Percentiles rank a stretch among this genome's conserved stretches.
These are phyloP conservation scores for Drosophila teissieri DNA, from an alignment of 1,140 invertebrate genomes.

Conservation along the genomic window DNA sequence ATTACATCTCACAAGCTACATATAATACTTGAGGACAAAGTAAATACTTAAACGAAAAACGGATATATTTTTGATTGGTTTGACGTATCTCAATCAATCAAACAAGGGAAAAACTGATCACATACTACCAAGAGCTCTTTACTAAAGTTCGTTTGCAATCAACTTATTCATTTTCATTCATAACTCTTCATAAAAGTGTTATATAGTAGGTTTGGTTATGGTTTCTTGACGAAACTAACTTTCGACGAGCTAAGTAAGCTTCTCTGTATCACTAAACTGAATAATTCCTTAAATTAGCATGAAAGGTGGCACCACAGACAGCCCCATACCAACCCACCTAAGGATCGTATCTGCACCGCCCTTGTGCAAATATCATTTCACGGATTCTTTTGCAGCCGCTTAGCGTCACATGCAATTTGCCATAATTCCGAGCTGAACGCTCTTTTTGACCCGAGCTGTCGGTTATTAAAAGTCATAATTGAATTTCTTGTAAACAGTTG, in stretches of 20 bases:
- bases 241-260: too few relatives aligned
- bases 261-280: not conserved
- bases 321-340: not conserved
- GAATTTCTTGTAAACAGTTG: constrained; percentile 82
- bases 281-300: not conserved
- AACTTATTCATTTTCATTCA: too few relatives aligned
- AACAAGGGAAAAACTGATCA: too few relatives aligned
- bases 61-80: too few relatives aligned
- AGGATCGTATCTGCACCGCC: constrained; percentile 20
- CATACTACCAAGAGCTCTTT: too few relatives aligned
- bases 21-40: too few relatives aligned
- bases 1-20: not conserved
- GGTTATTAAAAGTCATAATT: constrained; percentile 83
- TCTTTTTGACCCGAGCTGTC: constrained; percentile 62
- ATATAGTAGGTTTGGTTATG: too few relatives aligned
- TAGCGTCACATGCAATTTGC: constrained; percentile 53
- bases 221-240: too few relatives aligned
- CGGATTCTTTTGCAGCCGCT: constrained; percentile 18
- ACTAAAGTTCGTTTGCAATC: too few relatives aligned
- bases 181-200: too few relatives aligned
- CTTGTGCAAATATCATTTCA: constrained; percentile 28
- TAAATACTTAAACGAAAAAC: too few relatives aligned
- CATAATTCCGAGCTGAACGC: constrained; percentile 34
- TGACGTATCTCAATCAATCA: too few relatives aligned
- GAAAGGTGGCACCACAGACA: not conserved